These are phyloP conservation scores for Xiphophorus birchmanni DNA, from an alignment of 2,797 vertebrate genomes.

Conservation along the genomic window DNA sequence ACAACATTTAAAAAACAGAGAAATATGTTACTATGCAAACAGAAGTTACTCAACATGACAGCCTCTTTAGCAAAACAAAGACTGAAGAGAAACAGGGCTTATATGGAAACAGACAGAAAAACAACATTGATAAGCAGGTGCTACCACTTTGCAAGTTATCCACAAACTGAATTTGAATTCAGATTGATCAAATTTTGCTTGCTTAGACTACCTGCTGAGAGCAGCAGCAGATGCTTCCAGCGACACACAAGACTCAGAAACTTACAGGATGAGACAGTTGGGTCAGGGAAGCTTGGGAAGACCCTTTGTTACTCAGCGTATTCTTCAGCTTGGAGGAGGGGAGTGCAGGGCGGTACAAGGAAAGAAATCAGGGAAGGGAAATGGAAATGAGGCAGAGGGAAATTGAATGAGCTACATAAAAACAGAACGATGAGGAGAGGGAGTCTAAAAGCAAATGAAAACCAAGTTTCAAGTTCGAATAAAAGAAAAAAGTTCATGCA, in stretches of 20 bases:
- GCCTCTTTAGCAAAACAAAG: constrained; percentile 6
- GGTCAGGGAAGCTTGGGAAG: constrained; percentile 70
- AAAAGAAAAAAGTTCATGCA: background rate
- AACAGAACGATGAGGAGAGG: background rate
- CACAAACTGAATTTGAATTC: background rate
- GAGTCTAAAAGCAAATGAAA: background rate
- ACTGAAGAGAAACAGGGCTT: background rate
- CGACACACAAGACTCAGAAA: constrained; percentile 60
- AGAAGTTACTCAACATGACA: background rate
- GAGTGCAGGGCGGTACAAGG: constrained; percentile 26
- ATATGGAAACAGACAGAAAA: constrained; percentile 8
- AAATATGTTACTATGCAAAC: background rate
- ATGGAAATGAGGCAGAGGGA: constrained; percentile 13
- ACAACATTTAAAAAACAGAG: background rate
- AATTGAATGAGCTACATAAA: constrained; percentile 32
- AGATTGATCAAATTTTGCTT: background rate
- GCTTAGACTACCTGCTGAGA: constrained; percentile 5
- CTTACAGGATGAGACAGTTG: constrained; percentile 81
- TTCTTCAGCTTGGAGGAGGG: constrained; percentile 81
- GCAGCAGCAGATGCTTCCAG: constrained; percentile 14
- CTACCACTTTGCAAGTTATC: constrained; percentile 2
- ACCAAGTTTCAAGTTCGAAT: background rate
- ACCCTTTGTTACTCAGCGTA: constrained; percentile 75
- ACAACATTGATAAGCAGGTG: constrained; percentile 3
- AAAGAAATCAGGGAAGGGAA: background rate